phyloP scores from a whole-genome alignment of 2,797 vertebrate genomes.

The Psittacula echo region DNA sequence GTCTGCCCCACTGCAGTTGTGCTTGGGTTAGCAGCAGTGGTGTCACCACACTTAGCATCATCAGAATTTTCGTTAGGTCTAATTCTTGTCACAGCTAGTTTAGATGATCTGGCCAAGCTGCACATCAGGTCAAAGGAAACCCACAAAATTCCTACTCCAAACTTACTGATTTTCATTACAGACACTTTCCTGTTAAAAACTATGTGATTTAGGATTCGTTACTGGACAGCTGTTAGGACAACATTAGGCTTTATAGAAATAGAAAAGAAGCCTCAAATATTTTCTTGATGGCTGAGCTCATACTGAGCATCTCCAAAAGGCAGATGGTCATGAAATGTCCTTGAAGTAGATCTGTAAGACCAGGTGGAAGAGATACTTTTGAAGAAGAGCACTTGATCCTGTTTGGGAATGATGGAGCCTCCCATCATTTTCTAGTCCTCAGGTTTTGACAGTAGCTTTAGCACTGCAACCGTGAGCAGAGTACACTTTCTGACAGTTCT shows the following conservation, averaged over 20 bases:
- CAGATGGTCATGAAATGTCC: not conserved
- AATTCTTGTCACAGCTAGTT: not conserved
- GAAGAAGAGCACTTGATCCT: not conserved
- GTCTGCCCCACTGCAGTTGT: not conserved
- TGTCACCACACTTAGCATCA: not conserved
- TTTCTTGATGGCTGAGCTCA: not conserved
- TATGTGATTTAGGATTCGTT: not conserved
- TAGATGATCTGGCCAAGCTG: not conserved
- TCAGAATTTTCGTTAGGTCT: not conserved
- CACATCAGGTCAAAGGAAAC: not conserved
- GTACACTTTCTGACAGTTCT: slow-evolving; percentile 71
- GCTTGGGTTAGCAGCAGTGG: not conserved
- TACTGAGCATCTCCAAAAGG: not conserved
- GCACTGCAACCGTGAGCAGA: slow-evolving; percentile 63
- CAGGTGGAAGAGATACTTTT: not conserved
- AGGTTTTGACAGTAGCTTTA: not conserved
- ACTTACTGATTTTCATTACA: not conserved
- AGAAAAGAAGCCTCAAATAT: not conserved
- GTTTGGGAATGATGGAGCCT: not conserved
- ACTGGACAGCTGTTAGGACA: not conserved
- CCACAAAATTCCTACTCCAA: not conserved
- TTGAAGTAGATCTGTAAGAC: not conserved
- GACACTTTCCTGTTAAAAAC: not conserved
- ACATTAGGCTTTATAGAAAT: not conserved
- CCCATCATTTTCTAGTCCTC: not conserved